These are phyloP conservation scores for Acipenser oxyrinchus DNA, from an alignment of 2,797 vertebrate genomes.

Conservation along the genomic window DNA sequence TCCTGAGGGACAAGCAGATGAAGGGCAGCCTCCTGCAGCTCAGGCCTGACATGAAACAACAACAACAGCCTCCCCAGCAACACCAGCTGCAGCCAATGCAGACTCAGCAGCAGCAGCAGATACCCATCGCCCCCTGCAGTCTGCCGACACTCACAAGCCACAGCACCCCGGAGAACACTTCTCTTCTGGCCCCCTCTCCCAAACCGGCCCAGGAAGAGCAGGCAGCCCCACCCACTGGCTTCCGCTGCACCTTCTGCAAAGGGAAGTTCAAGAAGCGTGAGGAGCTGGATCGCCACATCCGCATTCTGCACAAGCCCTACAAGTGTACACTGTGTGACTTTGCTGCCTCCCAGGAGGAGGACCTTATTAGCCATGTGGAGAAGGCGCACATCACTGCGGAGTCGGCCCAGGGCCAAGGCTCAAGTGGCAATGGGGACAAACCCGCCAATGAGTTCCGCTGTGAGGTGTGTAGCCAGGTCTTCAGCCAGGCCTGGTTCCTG, in stretches of 20 bases:
- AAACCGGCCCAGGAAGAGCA: conserved; percentile 84
- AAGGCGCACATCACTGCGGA: conserved; percentile 96
- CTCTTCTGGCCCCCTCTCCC: conserved; percentile 78
- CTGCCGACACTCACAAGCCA: conserved; percentile 70
- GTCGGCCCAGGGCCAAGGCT: conserved; percentile 79
- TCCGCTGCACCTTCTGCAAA: conserved; percentile 96
- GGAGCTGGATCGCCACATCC: conserved; percentile 91
- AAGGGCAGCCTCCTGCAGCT: conserved; percentile 79
- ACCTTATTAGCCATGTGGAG: conserved; percentile 93
- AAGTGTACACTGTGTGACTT: conserved; percentile 97
- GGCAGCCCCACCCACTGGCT: conserved; percentile 71
- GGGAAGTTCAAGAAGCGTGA: conserved; percentile 98
- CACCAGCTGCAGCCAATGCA: conserved; percentile 46
- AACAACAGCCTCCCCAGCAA: conserved; percentile 44
- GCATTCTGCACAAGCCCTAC: conserved; percentile 97
- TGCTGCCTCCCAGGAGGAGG: conserved; percentile 90
- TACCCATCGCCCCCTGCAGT: conserved; percentile 73
- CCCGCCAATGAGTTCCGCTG: conserved; percentile 87
- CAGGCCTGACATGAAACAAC: conserved; percentile 54
- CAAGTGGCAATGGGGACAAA: conserved; percentile 64
- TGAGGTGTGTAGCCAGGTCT: conserved; percentile 90
- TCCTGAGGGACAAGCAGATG: conserved; percentile 92
- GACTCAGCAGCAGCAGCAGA: conserved; percentile 61
- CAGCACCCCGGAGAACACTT: conserved; percentile 67
- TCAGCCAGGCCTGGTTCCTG: conserved; percentile 98